These are phyloP conservation scores for Acanthosepion pharaonis DNA, from an alignment of 2,888 invertebrate species.

Conservation along the genomic window DNA sequence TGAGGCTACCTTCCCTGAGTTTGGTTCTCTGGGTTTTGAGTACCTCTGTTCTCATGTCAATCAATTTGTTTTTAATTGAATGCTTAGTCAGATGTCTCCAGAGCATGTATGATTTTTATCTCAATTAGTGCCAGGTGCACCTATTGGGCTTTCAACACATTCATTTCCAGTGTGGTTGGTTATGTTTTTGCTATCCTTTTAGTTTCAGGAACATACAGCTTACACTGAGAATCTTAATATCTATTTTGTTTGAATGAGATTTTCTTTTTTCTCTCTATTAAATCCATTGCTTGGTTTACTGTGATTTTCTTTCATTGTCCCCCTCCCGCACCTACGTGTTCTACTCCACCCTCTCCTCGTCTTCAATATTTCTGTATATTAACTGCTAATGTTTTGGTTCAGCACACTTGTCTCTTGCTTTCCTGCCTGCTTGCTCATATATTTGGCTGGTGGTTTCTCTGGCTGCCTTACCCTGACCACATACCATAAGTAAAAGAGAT, in stretches of 20 bases:
- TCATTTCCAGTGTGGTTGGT: neutral
- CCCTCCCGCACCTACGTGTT: neutral
- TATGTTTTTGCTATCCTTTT: neutral
- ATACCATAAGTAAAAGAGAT: neutral
- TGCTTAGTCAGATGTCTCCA: neutral
- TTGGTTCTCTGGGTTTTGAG: neutral
- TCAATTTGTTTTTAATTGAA: neutral
- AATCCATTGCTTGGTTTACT: neutral
- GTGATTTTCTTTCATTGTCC: neutral
- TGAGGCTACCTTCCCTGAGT: neutral
- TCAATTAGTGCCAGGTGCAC: constrained; percentile 10
- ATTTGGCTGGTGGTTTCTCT: neutral
- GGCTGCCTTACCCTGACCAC: constrained; percentile 6
- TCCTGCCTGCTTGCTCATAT: neutral
- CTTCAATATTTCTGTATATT: neutral
- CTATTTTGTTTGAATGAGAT: neutral
- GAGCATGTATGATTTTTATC: neutral
- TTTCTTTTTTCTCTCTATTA: neutral
- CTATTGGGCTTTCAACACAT: neutral
- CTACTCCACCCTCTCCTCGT: neutral
- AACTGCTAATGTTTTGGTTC: too few species aligned
- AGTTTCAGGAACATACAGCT: neutral
- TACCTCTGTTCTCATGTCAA: neutral
- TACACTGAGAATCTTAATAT: neutral
- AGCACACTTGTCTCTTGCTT: neutral